Evolutionary conservation across 2,888 invertebrate species (phyloP), one percentile per base, ranked within the genome.

Genomic region (Dinocampus coccinellae): DNA sequence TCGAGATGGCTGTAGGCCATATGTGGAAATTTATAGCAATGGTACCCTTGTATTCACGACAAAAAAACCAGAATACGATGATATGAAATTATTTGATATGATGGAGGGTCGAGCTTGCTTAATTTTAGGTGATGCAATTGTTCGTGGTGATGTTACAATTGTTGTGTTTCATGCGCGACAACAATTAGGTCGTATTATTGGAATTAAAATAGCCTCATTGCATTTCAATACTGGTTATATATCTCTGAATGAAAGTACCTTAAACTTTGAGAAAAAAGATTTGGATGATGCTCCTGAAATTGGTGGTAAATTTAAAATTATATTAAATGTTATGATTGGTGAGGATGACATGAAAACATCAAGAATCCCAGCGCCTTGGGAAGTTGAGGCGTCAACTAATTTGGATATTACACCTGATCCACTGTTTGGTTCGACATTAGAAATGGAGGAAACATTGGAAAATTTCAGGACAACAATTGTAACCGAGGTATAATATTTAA

Each of bases 1-100:
- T 71, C 93, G 95, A 78, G 97, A 97, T 88, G 98, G 98, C 0
- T 97, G 97, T 85, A 91, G 98, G 73, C 97, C 98, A 6, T 98
- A 95, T 87, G 91, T 97, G 69, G 98, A 98, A 88, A 92, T 98
- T 26, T 97, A 93, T 87, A 94, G 94, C 83, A 97, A 96, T 82
- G 96, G 96, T 78, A 92, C 95, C 67, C 90, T 95, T 80, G 89
- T 89, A 93, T 78, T 93, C 92, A 93, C 94, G 0, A 97, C 97
- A 0, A 89, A 95, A 72, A 94, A 83, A 9, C 75, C 95, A 82
- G 97, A 97, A 74, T 98, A 98, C 85, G 97, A 98, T 79, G 92
- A 93, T 82, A 93, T 98, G 91, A 92, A 93, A 89, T 88, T 92
- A 55, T 93, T 91, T 81, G 91, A 91, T 70, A 90, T 93, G 81